Evolutionary conservation across 2,113 vertebrate genomes (phyloP).

Genomic region (Aleadryas rufinucha): DNA sequence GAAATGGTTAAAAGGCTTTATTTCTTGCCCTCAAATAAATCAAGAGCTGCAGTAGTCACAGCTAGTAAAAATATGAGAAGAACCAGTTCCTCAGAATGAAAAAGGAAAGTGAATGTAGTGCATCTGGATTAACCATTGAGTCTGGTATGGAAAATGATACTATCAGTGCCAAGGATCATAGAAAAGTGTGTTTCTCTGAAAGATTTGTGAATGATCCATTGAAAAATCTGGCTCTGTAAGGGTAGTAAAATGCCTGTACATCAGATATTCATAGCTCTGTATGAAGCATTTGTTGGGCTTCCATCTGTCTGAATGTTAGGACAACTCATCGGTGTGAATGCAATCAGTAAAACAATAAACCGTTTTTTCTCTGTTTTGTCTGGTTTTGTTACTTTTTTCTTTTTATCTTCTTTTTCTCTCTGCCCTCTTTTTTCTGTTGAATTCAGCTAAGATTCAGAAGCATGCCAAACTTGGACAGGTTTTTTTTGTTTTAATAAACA

Average conservation of each 20-base stretch:
- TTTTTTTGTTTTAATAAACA: not conserved
- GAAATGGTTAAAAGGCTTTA: not conserved
- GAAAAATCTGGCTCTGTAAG: not conserved
- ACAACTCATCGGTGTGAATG: not conserved
- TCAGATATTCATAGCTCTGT: not conserved
- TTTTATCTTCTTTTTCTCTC: not conserved
- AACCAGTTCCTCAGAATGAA: not conserved
- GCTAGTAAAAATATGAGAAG: not conserved
- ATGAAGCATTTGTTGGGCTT: not conserved
- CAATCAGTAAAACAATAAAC: not conserved
- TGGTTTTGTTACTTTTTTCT: not conserved
- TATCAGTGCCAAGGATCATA: not conserved
- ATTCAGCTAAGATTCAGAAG: not conserved
- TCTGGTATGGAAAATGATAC: conserved; percentile 1
- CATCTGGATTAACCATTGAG: not conserved
- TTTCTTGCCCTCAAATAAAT: not conserved
- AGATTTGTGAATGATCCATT: conserved; percentile 23
- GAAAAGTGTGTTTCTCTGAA: conserved; percentile 6
- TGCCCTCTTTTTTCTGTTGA: not conserved
- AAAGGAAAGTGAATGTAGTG: not conserved
- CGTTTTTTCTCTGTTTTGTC: not conserved
- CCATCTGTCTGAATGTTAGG: not conserved
- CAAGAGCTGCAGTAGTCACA: not conserved
- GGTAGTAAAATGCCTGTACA: not conserved
- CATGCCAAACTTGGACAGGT: not conserved